phyloP scores from a whole-genome alignment of 2,797 vertebrate genomes.

The Macropodus opercularis region DNA sequence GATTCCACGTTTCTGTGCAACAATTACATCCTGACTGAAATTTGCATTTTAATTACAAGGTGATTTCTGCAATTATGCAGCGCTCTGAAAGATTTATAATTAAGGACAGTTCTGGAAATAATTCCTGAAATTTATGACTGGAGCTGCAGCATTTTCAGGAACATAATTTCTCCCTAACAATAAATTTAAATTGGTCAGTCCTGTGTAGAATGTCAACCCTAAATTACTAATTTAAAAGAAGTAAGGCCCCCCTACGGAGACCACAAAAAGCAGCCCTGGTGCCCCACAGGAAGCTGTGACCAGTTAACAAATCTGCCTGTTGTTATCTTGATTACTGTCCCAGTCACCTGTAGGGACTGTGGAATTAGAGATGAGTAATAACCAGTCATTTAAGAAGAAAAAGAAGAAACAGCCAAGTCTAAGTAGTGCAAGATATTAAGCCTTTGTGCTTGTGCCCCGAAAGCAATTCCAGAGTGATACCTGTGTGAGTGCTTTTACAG shows the following conservation, averaged over 20 bases:
- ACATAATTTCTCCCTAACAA: slow-evolving; percentile 32
- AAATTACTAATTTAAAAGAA: slow-evolving; percentile 28
- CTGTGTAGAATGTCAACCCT: slow-evolving; percentile 21
- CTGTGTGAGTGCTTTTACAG: slow-evolving; percentile 38
- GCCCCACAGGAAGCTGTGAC: slow-evolving; percentile 13
- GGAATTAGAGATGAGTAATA: slow-evolving; percentile 41
- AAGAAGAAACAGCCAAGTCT: slow-evolving; percentile 11
- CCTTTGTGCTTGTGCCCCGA: slow-evolving; percentile 25
- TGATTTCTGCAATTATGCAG: slow-evolving; percentile 68
- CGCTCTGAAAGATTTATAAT: slow-evolving; percentile 72
- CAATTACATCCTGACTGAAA: slow-evolving; percentile 63
- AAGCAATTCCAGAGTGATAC: slow-evolving; percentile 26
- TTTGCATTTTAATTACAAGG: slow-evolving; percentile 77
- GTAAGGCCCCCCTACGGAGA: slow-evolving; percentile 15
- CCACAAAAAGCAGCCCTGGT: slow-evolving; percentile 22
- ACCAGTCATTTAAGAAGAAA: slow-evolving; percentile 3
- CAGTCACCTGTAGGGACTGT: slow-evolving; percentile 18
- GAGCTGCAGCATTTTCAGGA: slow-evolving; percentile 27
- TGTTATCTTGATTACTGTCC: slow-evolving; percentile 39
- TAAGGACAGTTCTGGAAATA: slow-evolving; percentile 66
- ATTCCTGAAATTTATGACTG: slow-evolving; percentile 53
- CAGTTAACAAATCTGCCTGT: slow-evolving; percentile 26
- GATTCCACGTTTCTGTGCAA: slow-evolving; percentile 58
- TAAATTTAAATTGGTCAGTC: slow-evolving; percentile 40
- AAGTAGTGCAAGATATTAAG: slow-evolving; percentile 3